Conservation (phyloP, 2,888 invertebrate genomes). For the Aleiodes alternator region DNA sequence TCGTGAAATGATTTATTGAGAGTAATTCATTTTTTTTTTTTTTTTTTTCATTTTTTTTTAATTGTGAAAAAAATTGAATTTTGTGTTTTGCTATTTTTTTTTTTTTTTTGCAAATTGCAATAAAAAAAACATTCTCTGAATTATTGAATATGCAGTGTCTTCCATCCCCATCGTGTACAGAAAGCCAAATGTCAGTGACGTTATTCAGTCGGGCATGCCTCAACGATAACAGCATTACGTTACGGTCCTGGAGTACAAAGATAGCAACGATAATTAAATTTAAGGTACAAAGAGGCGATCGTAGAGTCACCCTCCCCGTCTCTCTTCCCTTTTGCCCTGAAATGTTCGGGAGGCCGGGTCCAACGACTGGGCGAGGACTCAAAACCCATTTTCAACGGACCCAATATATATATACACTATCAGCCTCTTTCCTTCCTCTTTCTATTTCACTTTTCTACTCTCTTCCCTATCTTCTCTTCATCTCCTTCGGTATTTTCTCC, state of each 20-base stretch:
- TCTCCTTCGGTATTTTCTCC: background rate
- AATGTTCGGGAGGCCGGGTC: conserved; percentile 47
- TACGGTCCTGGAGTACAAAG: conserved; percentile 57
- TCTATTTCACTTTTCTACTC: background rate
- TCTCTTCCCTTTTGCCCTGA: conserved; percentile 27
- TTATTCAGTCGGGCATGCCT: conserved; percentile 69
- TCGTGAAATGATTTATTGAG: background rate
- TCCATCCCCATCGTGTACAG: background rate
- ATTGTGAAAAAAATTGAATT: conserved; percentile 17
- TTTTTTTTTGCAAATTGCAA: background rate
- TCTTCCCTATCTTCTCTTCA: conserved; percentile 10
- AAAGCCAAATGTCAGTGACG: conserved; percentile 52
- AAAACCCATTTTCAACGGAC: conserved; percentile 34
- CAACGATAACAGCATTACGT: conserved; percentile 70
- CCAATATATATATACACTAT: background rate
- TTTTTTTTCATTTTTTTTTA: background rate
- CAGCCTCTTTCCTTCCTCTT: too few relatives aligned
- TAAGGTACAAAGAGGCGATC: conserved; percentile 69
- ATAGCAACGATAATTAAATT: conserved; percentile 69
- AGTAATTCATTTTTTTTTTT: background rate
- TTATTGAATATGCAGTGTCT: background rate
- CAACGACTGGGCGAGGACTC: conserved; percentile 36
- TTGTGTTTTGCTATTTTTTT: conserved; percentile 2
- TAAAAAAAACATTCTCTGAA: background rate
- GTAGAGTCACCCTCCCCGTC: conserved; percentile 34